A percentile compares a stretch with the other conserved stretches of the same genome.
These are phyloP conservation scores for Parambassis ranga DNA, from an alignment of 2,797 vertebrate species.

Conservation along the genomic window DNA sequence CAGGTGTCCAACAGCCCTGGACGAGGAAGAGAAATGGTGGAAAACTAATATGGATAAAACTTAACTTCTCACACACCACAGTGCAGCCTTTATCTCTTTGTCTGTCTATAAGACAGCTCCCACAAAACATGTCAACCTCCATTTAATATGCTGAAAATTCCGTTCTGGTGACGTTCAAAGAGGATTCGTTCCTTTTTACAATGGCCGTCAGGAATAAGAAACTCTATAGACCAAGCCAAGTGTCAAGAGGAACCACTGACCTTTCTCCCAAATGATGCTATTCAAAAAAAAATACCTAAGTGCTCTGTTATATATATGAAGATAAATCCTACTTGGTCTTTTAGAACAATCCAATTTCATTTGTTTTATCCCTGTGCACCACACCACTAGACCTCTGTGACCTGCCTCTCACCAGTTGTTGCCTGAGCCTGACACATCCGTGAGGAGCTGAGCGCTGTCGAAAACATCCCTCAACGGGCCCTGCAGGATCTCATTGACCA, in stretches of 20 bases:
- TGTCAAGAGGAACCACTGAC: not conserved
- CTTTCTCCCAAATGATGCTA: not conserved
- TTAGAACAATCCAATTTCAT: not conserved
- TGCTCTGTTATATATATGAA: too few species aligned
- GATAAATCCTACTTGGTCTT: too few species aligned
- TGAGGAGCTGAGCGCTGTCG: slow-evolving; percentile 93
- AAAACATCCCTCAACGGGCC: slow-evolving; percentile 93
- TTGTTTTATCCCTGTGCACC: not conserved
- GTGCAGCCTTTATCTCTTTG: too few species aligned
- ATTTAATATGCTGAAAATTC: not conserved
- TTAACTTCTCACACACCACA: too few species aligned
- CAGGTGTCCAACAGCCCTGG: slow-evolving; percentile 92
- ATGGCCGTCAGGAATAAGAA: not conserved
- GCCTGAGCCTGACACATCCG: slow-evolving; percentile 95
- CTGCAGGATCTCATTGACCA: slow-evolving; percentile 93
- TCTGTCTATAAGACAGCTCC: too few species aligned
- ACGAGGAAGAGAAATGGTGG: not conserved
- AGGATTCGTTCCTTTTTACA: not conserved
- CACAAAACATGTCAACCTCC: not conserved
- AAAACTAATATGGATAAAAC: too few species aligned
- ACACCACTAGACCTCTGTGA: not conserved
- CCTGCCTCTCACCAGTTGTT: slow-evolving; percentile 94
- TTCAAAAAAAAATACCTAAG: not conserved
- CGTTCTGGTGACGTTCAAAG: not conserved
- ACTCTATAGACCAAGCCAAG: not conserved